phyloP scores from a whole-genome alignment of 2,888 invertebrate genomes.

The Ochlodes sylvanus region DNA sequence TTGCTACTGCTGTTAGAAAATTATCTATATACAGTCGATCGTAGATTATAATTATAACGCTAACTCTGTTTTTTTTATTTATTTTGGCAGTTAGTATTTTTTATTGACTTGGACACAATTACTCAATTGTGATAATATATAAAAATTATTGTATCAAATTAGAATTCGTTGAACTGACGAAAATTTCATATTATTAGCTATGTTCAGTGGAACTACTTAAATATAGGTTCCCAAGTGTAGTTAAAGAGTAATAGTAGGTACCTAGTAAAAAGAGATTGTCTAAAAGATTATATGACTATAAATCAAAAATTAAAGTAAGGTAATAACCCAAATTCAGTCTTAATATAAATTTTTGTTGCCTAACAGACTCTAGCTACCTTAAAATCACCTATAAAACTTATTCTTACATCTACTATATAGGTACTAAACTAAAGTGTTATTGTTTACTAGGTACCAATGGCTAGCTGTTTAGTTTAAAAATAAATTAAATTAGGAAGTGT shows the following conservation, averaged over 20 bases:
- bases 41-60: no score
- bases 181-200: no score
- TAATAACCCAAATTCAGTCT: constrained; percentile 33
- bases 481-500: not conserved
- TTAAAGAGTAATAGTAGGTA: not conserved
- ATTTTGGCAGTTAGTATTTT: no score
- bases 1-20: no score
- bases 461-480: not conserved
- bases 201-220: no score
- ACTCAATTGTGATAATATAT: no score
- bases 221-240: not conserved
- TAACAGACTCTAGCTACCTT: constrained; percentile 15
- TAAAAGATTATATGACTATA: not conserved
- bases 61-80: no score
- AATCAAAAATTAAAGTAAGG: not conserved
- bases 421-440: constrained; percentile 15
- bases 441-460: constrained; percentile 1
- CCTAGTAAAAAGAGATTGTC: constrained; percentile 6
- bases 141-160: no score
- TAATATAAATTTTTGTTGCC: constrained; percentile 18
- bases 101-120: no score
- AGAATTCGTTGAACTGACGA: no score
- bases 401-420: constrained; percentile 12
- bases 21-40: no score
- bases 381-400: constrained; percentile 19